Percentiles rank a stretch among this genome's conserved stretches.
Evolutionary conservation across 1,140 invertebrate genomes (phyloP).

Genomic region (Asobara japonica): DNA sequence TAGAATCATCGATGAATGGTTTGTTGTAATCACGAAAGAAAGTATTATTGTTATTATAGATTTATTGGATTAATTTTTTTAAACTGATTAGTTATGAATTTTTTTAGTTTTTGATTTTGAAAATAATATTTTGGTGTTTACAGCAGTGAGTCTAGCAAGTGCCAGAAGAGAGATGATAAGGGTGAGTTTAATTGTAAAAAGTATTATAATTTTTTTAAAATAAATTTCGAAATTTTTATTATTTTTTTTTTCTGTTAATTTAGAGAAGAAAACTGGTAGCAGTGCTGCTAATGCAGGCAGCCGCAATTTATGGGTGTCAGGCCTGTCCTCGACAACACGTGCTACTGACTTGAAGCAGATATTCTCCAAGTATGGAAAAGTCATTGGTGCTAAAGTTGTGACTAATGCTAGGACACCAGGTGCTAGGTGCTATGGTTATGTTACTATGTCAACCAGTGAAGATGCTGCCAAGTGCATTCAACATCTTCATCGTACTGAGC

Average conservation of each 20-base stretch:
- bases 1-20: neutral
- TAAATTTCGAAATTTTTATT: neutral
- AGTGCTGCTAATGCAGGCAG: constrained; percentile 64
- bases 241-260: neutral
- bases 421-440: constrained; percentile 92
- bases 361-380: constrained; percentile 93
- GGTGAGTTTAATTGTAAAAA: constrained; percentile 44
- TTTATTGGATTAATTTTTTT: neutral
- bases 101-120: neutral
- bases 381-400: constrained; percentile 95
- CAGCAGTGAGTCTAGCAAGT: constrained; percentile 58
- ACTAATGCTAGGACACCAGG: constrained; percentile 92
- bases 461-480: constrained; percentile 92
- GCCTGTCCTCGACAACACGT: constrained; percentile 85
- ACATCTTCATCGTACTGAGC: constrained; percentile 87
- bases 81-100: neutral
- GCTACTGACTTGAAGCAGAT: constrained; percentile 92
- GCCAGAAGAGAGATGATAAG: constrained; percentile 63
- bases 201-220: neutral
- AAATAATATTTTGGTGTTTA: constrained; percentile 47
- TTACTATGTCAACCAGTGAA: constrained; percentile 89
- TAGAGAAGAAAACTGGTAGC: constrained; percentile 58
- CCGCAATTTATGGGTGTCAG: constrained; percentile 92
- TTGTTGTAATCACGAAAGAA: neutral
- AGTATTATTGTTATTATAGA: neutral